Evolutionary conservation across 2,888 invertebrate genomes (phyloP), one percentile per base, ranked within the genome.

Genomic region (Drosophila mayaguana): DNA sequence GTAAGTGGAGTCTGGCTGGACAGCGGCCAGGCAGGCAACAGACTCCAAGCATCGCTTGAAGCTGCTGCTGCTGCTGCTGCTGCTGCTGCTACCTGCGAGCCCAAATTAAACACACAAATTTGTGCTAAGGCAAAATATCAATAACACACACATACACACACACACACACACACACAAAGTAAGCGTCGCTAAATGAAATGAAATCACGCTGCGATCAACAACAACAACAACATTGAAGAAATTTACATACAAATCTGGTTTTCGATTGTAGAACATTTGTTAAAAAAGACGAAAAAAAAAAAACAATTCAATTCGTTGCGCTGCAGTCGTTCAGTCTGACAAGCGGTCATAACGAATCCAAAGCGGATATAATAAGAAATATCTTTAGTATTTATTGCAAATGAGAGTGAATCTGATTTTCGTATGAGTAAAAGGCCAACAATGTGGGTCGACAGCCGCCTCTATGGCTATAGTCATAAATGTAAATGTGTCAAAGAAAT

Each of bases 161-260:
- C 12, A 64, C 22, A 61, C 0, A 5, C 16, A 75, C 25, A 64
- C 64, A 71, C 12, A 20, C 18, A 43, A n/a, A 66, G 60, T 53
- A 55, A 53, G 43, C 67, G 16, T 68, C 51, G 56, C 57, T 48
- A 51, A 75, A 71, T 57, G 59, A 72, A 80, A 81, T 81, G 81
- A 77, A 84, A 84, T 89, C 85, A 80, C 71, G 77, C 64, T 70
- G 64, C n/a, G 43, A 64, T 51, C 63, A 59, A 42, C 63, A 70
- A 40, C 43, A 68, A 55, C 57, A 65, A 48, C 40, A 65, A 40
- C 12, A n/a, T 56, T 45, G 57, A 73, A 68, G 48, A 75, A 81
- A 86, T 86, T 89, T 72, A 82, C 83, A 86, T 89, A 89, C 48
- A 76, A 82, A 78, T 89, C 89, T 80, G 81, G 85, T 84, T 88